Base-by-base conservation (phyloP, 2,113 vertebrate species). In the Dunckerocampus dactyliophorus region DNA sequence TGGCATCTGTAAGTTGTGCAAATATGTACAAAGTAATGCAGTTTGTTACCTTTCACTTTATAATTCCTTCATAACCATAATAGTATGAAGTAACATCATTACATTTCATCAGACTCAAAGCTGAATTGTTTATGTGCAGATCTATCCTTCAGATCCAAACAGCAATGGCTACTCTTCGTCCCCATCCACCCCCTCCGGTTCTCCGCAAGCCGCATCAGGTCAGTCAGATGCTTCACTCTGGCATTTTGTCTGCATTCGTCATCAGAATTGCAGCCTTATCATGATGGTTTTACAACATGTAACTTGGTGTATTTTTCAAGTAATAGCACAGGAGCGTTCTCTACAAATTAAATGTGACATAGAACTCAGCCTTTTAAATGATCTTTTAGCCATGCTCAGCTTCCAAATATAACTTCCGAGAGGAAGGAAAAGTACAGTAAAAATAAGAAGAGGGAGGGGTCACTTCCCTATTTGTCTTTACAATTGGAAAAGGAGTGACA, bases 181-280 rank as follows among this genome's bases (percentile, higher is more conserved):
- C 65, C 95, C 96, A 6, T 94, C 97, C 0, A 95, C 97, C 17
- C 96, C 95, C 0, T 94, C 94, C 56, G 94, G 94, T 63, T 99
- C 96, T 67, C 97, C 97, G 0, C 95, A 96, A 86, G 94, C 92
- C 77, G 89, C 98, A 39, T 88, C 94, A 92, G 95, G 97, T 97
- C 70, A 73, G 91, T 67, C 24, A 50, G 50, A 34, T 34, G 31
- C 31, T 34, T 34, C 31, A 12, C 59, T 70, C 1, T 19, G 28
- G 56, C 43, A 10, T 62, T 70, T 71, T 22, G 34, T 15, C 37
- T 56, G 34, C 54, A 20, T 20, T 42, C 34, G 42, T 42, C 19
- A 56, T 19, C 11, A 39, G 10, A 55, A n/a, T 39, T 56, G 37
- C 19, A 21, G 37, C 34, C 53, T 39, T 19, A n/a, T 56, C 34